Conservation (phyloP, 2,113 vertebrate species). For the Pandion haliaetus region DNA sequence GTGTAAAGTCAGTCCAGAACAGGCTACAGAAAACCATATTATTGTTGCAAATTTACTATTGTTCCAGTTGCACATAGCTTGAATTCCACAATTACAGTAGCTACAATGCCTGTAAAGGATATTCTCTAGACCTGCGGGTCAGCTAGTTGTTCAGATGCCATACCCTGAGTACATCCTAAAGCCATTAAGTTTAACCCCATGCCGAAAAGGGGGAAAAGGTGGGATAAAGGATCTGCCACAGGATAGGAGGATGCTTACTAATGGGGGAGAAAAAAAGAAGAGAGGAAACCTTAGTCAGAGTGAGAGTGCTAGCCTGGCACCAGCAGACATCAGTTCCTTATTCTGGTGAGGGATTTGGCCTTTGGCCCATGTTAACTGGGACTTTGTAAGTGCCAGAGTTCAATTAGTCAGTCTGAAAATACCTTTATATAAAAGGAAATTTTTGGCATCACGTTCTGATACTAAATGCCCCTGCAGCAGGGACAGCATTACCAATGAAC, state of each 20-base stretch:
- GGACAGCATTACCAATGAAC: neutral
- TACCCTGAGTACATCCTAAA: neutral
- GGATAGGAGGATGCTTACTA: neutral
- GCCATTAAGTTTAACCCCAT: fast-evolving
- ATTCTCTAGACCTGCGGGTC: neutral
- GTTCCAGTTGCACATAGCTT: neutral
- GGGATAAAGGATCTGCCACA: neutral
- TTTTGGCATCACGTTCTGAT: neutral
- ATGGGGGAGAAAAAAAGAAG: neutral
- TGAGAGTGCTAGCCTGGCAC: neutral
- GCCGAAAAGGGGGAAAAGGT: neutral
- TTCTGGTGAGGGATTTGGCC: neutral
- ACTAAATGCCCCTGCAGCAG: neutral
- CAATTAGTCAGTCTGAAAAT: neutral
- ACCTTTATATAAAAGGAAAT: neutral
- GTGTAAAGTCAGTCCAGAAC: neutral
- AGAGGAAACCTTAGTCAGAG: neutral
- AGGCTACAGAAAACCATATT: neutral
- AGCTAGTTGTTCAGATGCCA: neutral
- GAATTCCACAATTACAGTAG: neutral
- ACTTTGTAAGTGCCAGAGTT: neutral
- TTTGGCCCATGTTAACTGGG: neutral
- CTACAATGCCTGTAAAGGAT: neutral
- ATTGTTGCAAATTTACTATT: neutral
- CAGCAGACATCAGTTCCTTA: neutral